Percentiles rank a stretch among this genome's conserved stretches.
Conservation (phyloP, 1,140 invertebrate species). For the Nephotettix cincticeps region DNA sequence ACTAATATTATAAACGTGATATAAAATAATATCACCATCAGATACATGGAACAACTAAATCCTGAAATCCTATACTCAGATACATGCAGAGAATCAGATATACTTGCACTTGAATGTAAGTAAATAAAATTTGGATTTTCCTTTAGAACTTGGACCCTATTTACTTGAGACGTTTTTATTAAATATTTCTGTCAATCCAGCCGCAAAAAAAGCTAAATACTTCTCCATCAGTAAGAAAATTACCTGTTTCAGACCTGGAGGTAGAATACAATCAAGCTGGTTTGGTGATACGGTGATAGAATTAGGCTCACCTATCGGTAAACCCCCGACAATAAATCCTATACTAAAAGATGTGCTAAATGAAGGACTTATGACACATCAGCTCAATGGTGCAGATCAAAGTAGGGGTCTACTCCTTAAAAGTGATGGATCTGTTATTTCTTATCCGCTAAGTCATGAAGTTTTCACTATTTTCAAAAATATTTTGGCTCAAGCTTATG, state of each 20-base stretch:
- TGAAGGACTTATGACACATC: slow-evolving; percentile 59
- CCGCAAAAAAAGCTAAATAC: too few relatives aligned
- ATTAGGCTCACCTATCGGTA: slow-evolving; percentile 67
- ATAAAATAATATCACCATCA: too few relatives aligned
- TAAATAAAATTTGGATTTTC: too few relatives aligned
- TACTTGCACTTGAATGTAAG: too few relatives aligned
- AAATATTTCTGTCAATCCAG: too few relatives aligned
- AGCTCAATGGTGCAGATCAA: slow-evolving; percentile 48
- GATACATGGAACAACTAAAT: too few relatives aligned
- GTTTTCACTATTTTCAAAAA: slow-evolving; percentile 63
- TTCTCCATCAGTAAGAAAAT: too few relatives aligned
- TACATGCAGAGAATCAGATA: too few relatives aligned
- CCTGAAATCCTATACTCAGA: too few relatives aligned
- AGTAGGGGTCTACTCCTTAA: slow-evolving; percentile 59
- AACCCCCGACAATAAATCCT: slow-evolving; percentile 62
- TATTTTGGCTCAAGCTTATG: slow-evolving; percentile 62
- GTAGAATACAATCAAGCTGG: slow-evolving; percentile 71
- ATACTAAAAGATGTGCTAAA: slow-evolving; percentile 64
- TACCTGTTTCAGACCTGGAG: slow-evolving; percentile 60
- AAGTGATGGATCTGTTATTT: slow-evolving; percentile 63
- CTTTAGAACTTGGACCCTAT: too few relatives aligned
- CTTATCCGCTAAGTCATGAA: slow-evolving; percentile 58
- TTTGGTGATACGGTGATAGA: slow-evolving; percentile 70
- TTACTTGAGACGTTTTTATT: too few relatives aligned
- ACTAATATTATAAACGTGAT: too few relatives aligned